Conservation (phyloP, 2,797 vertebrate species). For the Centroberyx gerrardi region DNA sequence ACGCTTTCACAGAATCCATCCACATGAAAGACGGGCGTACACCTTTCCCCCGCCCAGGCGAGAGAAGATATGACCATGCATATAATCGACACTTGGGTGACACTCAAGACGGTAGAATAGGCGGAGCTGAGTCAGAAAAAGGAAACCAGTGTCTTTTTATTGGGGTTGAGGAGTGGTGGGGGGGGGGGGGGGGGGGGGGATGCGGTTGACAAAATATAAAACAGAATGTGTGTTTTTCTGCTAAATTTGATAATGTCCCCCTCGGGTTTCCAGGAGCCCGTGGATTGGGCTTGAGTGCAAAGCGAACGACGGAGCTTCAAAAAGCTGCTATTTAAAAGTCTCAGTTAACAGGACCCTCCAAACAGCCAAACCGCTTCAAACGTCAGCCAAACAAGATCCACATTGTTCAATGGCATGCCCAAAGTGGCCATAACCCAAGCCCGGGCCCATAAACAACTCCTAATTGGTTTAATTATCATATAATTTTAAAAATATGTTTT, state of each 20-base stretch:
- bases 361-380: constrained; percentile 85
- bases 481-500: constrained; percentile 86
- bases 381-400: constrained; percentile 84
- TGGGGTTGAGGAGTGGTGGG: not conserved
- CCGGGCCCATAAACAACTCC: constrained; percentile 83
- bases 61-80: constrained; percentile 1
- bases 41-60: not conserved
- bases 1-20: constrained; percentile 10
- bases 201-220: constrained; percentile 75
- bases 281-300: constrained; percentile 63
- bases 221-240: constrained; percentile 78
- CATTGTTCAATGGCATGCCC: constrained; percentile 82
- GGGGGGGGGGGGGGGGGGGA: constrained; percentile 23
- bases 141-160: constrained; percentile 34
- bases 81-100: constrained; percentile 33
- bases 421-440: constrained; percentile 80
- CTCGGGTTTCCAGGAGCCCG: constrained; percentile 73
- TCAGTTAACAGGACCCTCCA: constrained; percentile 79
- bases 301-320: constrained; percentile 70
- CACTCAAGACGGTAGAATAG: constrained; percentile 9
- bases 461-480: constrained; percentile 87
- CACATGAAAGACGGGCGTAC: too few species aligned
- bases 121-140: constrained; percentile 53
- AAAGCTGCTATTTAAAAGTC: constrained; percentile 80
- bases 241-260: constrained; percentile 81